Base-by-base conservation (phyloP, 2,113 vertebrate genomes). In the Camelus dromedarius region DNA sequence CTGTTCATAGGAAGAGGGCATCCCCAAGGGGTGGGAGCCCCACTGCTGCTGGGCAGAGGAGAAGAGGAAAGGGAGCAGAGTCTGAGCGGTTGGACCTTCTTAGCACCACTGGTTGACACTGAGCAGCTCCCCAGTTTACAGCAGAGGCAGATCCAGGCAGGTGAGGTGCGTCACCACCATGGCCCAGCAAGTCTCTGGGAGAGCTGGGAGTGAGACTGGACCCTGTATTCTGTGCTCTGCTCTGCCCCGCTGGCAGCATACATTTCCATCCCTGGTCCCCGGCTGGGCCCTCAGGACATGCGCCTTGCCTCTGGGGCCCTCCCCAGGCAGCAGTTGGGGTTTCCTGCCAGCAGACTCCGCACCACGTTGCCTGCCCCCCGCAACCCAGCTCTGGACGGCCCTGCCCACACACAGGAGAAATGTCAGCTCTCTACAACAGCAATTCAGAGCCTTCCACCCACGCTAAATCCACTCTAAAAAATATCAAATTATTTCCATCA, bases 401-500 rank as follows among this genome's bases (percentile, higher is more conserved):
- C 24, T 56, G 56, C 32, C 8, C 5, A 2, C 0, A 35, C 20
- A 13, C 1, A 4, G 26, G 35, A 84, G 54, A 84, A 52, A 72
- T 38, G 75, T 52, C 80, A 92, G 48, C 56, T 32, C 54, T 86
- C 75, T 11, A 52, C 60, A 62, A 3, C 0, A 80, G 77, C 76
- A 58, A 69, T 60, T 90, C 88, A 73, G 80, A 93, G 58, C 54
- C 94, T 96, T 83, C 88, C 56, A 70, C 66, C 67, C 84, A 87
- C 90, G 81, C 91, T 89, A 96, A 90, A 85, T 60, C 81, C 84
- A 73, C 88, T 93, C 75, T 81, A 69, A 93, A 91, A 96, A 84
- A 87, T 80, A 94, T 84, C 95, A 97, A 96, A 97, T 97, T 96
- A 97, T 96, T 97, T 95, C 94, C 97, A 94, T 95, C 91, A 95